Percentiles rank a stretch among this genome's conserved stretches.
Evolutionary conservation across 2,113 vertebrate species (phyloP).

Genomic region (Pholis gunnellus): DNA sequence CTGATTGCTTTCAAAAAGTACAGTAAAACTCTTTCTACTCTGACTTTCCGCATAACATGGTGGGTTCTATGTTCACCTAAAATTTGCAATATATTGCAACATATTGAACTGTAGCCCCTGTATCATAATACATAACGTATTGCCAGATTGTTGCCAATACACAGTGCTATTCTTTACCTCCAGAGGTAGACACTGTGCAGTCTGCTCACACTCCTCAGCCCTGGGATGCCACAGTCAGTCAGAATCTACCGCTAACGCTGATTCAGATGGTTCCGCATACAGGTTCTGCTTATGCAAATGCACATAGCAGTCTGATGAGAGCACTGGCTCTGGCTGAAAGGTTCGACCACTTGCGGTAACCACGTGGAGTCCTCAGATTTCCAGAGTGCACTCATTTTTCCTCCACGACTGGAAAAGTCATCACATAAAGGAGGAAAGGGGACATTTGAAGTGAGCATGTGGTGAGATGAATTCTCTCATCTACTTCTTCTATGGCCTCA

Average conservation of each 20-base stretch:
- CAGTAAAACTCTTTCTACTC: not conserved
- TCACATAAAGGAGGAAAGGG: slow-evolving; percentile 47
- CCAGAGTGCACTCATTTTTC: slow-evolving; percentile 53
- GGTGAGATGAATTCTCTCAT: slow-evolving; percentile 47
- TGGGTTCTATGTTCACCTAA: not conserved
- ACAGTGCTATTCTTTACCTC: not conserved
- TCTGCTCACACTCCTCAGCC: not conserved
- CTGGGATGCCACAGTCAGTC: not conserved
- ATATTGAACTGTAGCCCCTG: not conserved
- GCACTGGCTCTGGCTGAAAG: slow-evolving; percentile 37
- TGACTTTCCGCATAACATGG: not conserved
- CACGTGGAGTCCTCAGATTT: slow-evolving; percentile 63
- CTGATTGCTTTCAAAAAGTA: not conserved
- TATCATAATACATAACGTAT: not conserved
- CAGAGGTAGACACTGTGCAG: not conserved
- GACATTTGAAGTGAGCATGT: slow-evolving; percentile 44
- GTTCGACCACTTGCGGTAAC: slow-evolving; percentile 60
- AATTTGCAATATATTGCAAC: not conserved
- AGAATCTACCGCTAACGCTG: slow-evolving; percentile 24
- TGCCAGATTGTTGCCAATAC: not conserved
- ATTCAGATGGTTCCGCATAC: slow-evolving; percentile 56
- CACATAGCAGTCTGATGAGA: slow-evolving; percentile 73
- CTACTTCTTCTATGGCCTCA: slow-evolving; percentile 19
- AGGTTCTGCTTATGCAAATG: slow-evolving; percentile 60
- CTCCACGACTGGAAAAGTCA: slow-evolving; percentile 69